Percentiles rank a stretch among this genome's conserved stretches.
phyloP scores from a whole-genome alignment of 2,113 vertebrate species.

The Ailurus styani region DNA sequence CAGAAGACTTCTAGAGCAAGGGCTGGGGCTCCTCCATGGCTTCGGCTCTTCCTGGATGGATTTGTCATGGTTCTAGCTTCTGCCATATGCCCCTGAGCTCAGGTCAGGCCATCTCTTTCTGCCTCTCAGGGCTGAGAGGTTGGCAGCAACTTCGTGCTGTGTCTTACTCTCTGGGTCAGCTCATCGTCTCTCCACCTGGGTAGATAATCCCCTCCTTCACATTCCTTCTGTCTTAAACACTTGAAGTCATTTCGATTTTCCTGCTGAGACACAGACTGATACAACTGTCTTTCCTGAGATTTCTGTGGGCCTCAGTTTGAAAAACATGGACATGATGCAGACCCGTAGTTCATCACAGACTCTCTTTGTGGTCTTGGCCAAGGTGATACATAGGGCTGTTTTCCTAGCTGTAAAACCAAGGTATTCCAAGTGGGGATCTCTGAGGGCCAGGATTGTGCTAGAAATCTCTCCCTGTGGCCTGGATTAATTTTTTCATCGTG shows the following conservation, averaged over 20 bases:
- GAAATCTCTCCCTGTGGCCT: not conserved
- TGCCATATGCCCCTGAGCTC: not conserved
- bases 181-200: not conserved
- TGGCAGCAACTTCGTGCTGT: not conserved
- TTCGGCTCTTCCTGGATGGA: not conserved
- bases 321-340: not conserved
- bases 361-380: not conserved
- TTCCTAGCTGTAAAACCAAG: not conserved
- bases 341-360: not conserved
- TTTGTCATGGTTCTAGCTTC: not conserved
- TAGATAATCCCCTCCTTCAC: not conserved
- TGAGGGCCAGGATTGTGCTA: not conserved
- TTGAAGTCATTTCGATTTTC: not conserved
- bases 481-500: not conserved
- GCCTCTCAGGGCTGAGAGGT: not conserved
- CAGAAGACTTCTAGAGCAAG: not conserved
- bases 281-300: not conserved
- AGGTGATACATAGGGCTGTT: not conserved
- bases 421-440: not conserved
- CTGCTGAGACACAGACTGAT: not conserved
- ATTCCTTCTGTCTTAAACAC: not conserved
- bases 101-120: fast-evolving
- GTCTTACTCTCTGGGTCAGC: not conserved
- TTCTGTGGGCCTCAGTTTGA: not conserved
- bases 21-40: not conserved